A percentile compares a stretch with the other conserved stretches of the same genome.
Evolutionary conservation across 1,140 invertebrate species (phyloP).

Genomic region (Ostrea edulis): DNA sequence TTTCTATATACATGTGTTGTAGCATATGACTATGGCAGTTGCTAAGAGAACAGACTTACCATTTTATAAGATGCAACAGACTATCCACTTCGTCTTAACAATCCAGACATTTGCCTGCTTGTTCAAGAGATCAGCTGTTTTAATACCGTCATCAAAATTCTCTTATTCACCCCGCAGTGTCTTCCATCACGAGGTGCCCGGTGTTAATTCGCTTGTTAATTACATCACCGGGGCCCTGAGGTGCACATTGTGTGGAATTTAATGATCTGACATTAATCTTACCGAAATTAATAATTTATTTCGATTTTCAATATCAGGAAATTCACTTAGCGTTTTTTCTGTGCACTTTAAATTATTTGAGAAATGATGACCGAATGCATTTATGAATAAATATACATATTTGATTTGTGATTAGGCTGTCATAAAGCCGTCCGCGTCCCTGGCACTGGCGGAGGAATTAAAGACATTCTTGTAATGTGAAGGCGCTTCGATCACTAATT

Average conservation of each 20-base stretch:
- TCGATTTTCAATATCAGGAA: slow-evolving; percentile 34
- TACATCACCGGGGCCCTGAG: neutral
- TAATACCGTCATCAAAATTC: slow-evolving; percentile 32
- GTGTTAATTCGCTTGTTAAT: neutral
- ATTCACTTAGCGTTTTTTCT: neutral
- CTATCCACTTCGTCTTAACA: slow-evolving; percentile 16
- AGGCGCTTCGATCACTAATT: neutral
- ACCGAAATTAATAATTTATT: slow-evolving; percentile 21
- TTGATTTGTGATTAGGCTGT: neutral
- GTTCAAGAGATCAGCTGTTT: neutral
- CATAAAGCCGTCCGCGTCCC: neutral
- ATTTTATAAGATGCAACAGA: neutral
- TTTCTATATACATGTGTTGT: too few species aligned
- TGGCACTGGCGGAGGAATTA: neutral
- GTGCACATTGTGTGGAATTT: slow-evolving; percentile 5
- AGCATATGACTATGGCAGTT: too few species aligned
- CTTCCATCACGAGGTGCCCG: neutral
- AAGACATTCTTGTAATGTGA: neutral
- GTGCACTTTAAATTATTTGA: slow-evolving; percentile 11
- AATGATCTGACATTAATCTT: slow-evolving; percentile 3
- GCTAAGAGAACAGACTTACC: neutral
- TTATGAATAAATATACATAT: slow-evolving; percentile 12
- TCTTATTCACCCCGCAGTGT: neutral
- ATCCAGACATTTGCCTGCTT: neutral
- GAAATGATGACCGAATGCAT: neutral